These are phyloP conservation scores for Biston betularia DNA, from an alignment of 2,888 invertebrate genomes.

Conservation along the genomic window DNA sequence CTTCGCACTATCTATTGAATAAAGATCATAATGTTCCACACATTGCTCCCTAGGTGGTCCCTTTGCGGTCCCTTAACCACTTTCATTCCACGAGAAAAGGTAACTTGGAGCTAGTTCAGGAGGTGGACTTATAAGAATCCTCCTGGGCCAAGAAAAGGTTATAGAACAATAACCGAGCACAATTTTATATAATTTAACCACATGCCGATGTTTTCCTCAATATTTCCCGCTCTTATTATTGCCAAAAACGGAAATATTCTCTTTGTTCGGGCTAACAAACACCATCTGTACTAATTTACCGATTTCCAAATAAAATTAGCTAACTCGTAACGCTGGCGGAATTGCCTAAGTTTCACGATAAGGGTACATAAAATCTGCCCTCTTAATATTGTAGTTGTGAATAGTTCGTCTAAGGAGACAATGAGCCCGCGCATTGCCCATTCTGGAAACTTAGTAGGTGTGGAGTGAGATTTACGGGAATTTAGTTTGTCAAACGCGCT, in stretches of 20 bases:
- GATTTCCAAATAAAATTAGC: conserved; percentile 41
- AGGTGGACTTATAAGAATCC: conserved; percentile 12
- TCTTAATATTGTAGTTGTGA: conserved; percentile 32
- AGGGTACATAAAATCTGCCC: conserved; percentile 35
- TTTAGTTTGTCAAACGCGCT: conserved; percentile 4
- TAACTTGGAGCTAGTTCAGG: conserved; percentile 7
- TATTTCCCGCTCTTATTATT: conserved; percentile 18
- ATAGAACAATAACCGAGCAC: conserved; percentile 17
- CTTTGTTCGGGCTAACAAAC: conserved; percentile 28
- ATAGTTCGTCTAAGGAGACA: conserved; percentile 40
- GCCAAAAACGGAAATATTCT: conserved; percentile 16
- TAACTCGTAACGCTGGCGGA: conserved; percentile 33
- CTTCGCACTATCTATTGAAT: conserved; percentile 14
- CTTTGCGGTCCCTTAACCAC: conserved; percentile 6
- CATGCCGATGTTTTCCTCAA: conserved; percentile 22
- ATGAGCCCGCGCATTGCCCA: conserved; percentile 33
- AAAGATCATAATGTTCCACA: conserved; percentile 15
- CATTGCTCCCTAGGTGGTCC: conserved; percentile 8
- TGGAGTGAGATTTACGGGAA: background rate
- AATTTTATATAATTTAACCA: conserved; percentile 32
- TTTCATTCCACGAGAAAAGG: conserved; percentile 18
- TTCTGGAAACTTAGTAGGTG: conserved; percentile 27
- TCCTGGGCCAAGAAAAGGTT: conserved; percentile 20
- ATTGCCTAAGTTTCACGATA: conserved; percentile 41
- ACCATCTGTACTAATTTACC: conserved; percentile 37